Percentiles rank a stretch among this genome's conserved stretches.
Evolutionary conservation across 2,797 vertebrate genomes (phyloP).

Genomic region (Sylvia borin): DNA sequence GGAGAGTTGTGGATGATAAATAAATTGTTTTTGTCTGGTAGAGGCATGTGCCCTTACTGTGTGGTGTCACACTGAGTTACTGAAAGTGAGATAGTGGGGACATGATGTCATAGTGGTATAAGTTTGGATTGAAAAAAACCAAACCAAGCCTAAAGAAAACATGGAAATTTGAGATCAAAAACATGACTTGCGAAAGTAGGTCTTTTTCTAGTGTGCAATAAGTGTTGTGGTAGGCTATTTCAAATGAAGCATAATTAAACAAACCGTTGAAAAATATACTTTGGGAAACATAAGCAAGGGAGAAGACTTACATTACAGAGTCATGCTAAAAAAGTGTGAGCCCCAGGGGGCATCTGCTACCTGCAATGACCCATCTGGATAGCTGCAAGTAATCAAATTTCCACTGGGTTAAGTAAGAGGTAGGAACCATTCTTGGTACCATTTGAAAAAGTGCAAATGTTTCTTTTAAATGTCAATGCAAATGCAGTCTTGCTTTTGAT

Average conservation of each 20-base stretch:
- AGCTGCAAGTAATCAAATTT: background rate
- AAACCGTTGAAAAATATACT: background rate
- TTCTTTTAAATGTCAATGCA: background rate
- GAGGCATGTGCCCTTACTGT: background rate
- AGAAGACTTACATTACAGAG: background rate
- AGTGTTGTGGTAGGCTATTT: background rate
- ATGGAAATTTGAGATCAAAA: background rate
- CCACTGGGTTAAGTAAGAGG: background rate
- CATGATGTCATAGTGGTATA: background rate
- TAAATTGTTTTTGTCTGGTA: background rate
- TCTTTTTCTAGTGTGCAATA: background rate
- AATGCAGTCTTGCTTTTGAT: background rate
- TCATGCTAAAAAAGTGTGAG: background rate
- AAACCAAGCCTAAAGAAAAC: background rate
- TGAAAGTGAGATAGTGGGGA: background rate
- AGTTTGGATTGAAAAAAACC: background rate
- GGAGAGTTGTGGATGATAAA: conserved; percentile 13
- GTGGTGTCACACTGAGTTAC: background rate
- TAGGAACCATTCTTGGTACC: background rate
- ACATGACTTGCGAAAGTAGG: background rate
- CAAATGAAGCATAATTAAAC: background rate
- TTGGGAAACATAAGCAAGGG: background rate
- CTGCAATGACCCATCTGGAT: background rate
- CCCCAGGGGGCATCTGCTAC: background rate
- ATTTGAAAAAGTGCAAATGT: background rate